Evolutionary conservation across 2,888 invertebrate species (phyloP).

Genomic region (Deilephila porcellus): DNA sequence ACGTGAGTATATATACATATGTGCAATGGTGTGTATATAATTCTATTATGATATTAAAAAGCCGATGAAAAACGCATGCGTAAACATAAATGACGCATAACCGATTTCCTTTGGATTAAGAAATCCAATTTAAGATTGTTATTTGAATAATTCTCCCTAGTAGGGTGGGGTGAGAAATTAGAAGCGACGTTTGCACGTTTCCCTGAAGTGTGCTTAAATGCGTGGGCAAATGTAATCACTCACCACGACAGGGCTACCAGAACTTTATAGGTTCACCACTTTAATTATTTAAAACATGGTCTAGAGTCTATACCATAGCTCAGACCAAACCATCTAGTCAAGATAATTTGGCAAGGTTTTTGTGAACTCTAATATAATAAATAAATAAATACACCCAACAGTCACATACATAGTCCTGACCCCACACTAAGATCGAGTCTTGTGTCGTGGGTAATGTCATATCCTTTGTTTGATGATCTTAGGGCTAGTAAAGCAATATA

Average conservation of each 20-base stretch:
- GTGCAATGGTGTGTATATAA: background rate
- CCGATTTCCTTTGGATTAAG: slow-evolving; percentile 53
- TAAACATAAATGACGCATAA: slow-evolving; percentile 45
- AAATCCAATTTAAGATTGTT: slow-evolving; percentile 74
- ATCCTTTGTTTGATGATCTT: no score
- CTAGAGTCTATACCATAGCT: no score
- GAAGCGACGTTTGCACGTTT: slow-evolving; percentile 67
- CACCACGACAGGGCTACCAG: slow-evolving; percentile 51
- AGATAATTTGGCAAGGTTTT: no score
- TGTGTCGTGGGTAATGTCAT: no score
- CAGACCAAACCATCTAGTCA: no score
- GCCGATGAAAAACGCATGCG: background rate
- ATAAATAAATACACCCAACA: no score
- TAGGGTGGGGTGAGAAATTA: slow-evolving; percentile 55
- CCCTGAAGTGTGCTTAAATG: slow-evolving; percentile 63
- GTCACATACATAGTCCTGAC: no score
- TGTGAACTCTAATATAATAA: no score
- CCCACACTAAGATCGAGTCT: no score
- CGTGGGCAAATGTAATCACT: slow-evolving; percentile 75
- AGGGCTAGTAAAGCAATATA: no score
- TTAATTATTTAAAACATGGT: no score
- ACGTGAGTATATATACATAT: no score
- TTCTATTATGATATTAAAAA: background rate
- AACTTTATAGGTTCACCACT: background rate
- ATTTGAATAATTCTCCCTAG: slow-evolving; percentile 62